Evolutionary conservation across 2,797 vertebrate genomes (phyloP), one percentile per base, ranked within the genome.

Genomic region (Crossoptilon crossoptilon): DNA sequence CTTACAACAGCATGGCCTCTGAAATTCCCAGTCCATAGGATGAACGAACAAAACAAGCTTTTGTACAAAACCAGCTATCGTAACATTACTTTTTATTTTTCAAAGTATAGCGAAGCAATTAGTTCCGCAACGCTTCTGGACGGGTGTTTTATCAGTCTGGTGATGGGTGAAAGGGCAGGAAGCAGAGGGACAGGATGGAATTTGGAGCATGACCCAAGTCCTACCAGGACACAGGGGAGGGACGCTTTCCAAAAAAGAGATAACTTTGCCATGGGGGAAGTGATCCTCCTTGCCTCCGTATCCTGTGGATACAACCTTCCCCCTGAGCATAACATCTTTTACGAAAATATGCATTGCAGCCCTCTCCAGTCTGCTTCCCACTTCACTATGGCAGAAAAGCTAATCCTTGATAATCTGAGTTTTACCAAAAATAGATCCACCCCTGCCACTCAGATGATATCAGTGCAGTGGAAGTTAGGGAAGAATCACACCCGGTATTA

Each of bases 101-200:
- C 72, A 78, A 79, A 95, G 27, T 66, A 46, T 7, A 90, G 62
- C 23, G 67, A 24, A 53, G 68, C 44, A 84, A 66, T 37, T 31
- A 16, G 55, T 74, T 94, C 80, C 1, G 2, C 69, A 82, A 18
- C 0, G 19, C 58, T 72, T 82, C 82, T 0, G 0, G 62, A 80
- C 0, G 27, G 35, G 69, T 63, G 55, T 93, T 95, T 95, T 96
- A 95, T 93, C 88, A 44, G 53, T 83, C 72, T 91, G 67, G 58
- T 88, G 91, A 91, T 75, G 89, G 96, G 94, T 96, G 95, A 97
- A 96, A 97, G 96, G 95, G 94, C 97, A 97, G 96, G 96, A 97
- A 97, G 95, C 95, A 97, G 96, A 95, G 91, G 63, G 90, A 94
- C 90, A 92, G 94, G 86, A 96, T 96, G 95, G 95, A 94, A 95